A percentile compares a stretch with the other conserved stretches of the same genome.
These are phyloP conservation scores for Orius insidiosus DNA, from an alignment of 1,140 invertebrate genomes.

Conservation along the genomic window DNA sequence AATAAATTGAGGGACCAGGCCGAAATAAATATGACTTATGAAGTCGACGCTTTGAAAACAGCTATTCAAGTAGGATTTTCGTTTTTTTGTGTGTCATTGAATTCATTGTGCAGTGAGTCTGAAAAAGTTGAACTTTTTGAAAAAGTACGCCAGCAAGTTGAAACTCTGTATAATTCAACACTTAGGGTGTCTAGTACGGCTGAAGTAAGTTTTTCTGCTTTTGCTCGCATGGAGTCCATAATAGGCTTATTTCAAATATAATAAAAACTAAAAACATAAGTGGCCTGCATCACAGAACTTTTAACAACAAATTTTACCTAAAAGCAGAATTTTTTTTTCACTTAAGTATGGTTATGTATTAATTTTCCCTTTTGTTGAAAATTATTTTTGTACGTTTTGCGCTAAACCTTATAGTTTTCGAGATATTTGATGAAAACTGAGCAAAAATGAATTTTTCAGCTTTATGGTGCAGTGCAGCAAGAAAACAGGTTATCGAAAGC, in stretches of 20 bases:
- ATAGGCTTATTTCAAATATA: too few relatives aligned
- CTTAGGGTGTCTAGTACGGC: constrained; percentile 28
- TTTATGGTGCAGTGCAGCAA: constrained; percentile 32
- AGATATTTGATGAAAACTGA: too few relatives aligned
- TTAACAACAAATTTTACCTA: too few relatives aligned
- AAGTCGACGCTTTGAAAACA: constrained; percentile 27
- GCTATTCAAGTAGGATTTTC: constrained; percentile 18
- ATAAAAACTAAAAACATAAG: too few relatives aligned
- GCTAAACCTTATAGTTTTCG: too few relatives aligned
- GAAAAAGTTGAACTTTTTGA: constrained; percentile 25
- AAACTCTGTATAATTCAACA: constrained; percentile 28
- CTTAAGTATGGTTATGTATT: too few relatives aligned
- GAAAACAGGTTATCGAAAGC: constrained; percentile 32
- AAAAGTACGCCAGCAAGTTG: constrained; percentile 27
- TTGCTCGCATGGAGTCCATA: too few relatives aligned
- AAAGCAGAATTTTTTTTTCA: too few relatives aligned
- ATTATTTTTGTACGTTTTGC: neutral
- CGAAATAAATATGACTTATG: constrained; percentile 31
- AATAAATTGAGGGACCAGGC: constrained; percentile 32
- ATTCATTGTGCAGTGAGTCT: constrained; percentile 23
- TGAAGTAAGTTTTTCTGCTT: constrained; percentile 27
- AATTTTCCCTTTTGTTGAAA: neutral
- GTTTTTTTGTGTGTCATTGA: constrained; percentile 23
- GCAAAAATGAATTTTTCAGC: constrained; percentile 14
- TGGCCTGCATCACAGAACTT: too few relatives aligned